Evolutionary conservation across 2,888 invertebrate genomes (phyloP).

Genomic region (Frankliniella intonsa): DNA sequence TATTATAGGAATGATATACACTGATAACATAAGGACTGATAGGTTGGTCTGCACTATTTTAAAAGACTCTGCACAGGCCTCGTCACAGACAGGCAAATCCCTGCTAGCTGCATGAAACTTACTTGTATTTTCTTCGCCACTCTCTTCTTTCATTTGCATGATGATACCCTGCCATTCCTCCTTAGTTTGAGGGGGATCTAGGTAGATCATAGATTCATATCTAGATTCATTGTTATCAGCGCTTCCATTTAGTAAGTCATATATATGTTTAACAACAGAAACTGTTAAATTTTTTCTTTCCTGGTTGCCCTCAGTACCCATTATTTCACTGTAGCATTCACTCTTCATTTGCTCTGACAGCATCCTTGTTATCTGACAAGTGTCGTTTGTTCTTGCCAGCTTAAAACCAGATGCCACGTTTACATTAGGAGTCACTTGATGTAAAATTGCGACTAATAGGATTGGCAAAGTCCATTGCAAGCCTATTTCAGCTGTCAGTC

Average conservation of each 20-base stretch:
- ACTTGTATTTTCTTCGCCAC: background rate
- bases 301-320: background rate
- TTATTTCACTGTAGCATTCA: background rate
- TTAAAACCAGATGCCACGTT: background rate
- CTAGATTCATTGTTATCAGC: background rate
- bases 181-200: background rate
- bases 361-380: background rate
- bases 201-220: background rate
- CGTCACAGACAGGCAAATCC: constrained; percentile 4
- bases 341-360: background rate
- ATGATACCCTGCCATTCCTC: background rate
- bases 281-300: background rate
- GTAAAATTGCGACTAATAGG: background rate
- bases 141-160: background rate
- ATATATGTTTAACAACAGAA: background rate
- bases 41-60: constrained; percentile 19
- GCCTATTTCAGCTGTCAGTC: background rate
- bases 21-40: constrained; percentile 3
- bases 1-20: constrained; percentile 20
- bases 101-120: constrained; percentile 25
- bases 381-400: background rate
- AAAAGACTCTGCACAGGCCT: background rate
- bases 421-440: background rate
- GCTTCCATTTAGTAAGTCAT: background rate
- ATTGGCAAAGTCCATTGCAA: background rate